Evolutionary conservation across 2,113 vertebrate species (phyloP).

Genomic region (Naja naja): DNA sequence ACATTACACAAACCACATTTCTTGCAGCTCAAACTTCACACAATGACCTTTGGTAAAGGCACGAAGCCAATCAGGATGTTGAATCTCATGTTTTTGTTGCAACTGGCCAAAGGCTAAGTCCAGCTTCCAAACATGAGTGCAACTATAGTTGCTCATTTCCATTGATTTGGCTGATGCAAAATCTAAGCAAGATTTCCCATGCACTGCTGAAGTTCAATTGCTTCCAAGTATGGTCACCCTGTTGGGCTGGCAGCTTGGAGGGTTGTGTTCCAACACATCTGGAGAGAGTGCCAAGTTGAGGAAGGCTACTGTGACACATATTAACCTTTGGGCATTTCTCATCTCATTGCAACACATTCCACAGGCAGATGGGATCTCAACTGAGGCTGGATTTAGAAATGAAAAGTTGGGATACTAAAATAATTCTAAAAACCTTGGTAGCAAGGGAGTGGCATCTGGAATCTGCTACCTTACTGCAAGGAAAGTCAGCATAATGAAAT

Average conservation of each 20-base stretch:
- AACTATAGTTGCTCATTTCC: neutral
- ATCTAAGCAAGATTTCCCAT: neutral
- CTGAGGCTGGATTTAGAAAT: neutral
- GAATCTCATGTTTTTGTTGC: neutral
- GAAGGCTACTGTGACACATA: neutral
- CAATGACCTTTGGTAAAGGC: neutral
- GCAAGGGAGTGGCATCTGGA: neutral
- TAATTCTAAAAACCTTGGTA: neutral
- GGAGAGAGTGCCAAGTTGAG: neutral
- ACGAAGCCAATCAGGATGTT: neutral
- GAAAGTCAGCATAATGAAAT: neutral
- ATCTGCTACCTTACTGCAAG: neutral
- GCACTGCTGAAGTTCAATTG: neutral
- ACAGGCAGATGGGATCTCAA: neutral
- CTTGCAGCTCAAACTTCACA: neutral
- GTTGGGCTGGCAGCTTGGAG: neutral
- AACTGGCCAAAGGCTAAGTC: neutral
- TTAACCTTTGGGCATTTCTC: neutral
- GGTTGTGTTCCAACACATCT: neutral
- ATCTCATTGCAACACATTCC: neutral
- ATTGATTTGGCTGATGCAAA: neutral
- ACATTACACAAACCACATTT: neutral
- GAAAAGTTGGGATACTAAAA: neutral
- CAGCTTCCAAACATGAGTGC: neutral
- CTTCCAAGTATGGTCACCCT: neutral